Evolutionary conservation across 2,797 vertebrate genomes (phyloP), one percentile per base, ranked within the genome.

Genomic region (Sebastes elongatus): DNA sequence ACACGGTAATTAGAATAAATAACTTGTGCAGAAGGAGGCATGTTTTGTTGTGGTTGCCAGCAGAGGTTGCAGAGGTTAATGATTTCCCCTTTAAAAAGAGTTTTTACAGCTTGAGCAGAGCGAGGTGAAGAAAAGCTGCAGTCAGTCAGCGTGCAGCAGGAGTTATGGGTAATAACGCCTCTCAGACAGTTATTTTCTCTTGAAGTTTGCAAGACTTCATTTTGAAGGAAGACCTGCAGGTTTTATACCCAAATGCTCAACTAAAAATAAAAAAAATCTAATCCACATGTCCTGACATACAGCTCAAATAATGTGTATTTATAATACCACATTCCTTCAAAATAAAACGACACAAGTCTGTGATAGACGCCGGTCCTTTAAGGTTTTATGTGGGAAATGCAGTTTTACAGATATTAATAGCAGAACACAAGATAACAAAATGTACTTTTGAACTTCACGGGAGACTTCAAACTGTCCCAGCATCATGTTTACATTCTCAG

Each of bases 401-500:
- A 38, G 38, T 14, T 42, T 42, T 14, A 42, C 38, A 42, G 38
- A 42, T 38, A 38, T 13, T 38, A 52, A 53, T 10, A 55, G 28
- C 20, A 53, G 16, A 5, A 49, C 23, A 7, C 20, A 42, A 13
- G 10, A 35, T 6, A 9, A 23, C 1, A 32, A 30, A 32, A 59
- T 5, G 18, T 18, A 2, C 22, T 46, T 30, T 71, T 42, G 4
- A 13, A 18, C 22, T 23, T 23, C 4, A 20, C 14, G 11, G 46
- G 46, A 66, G 13, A 30, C 7, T 53, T 22, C 18, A 42, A 30
- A 53, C n/a, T 23, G 42, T 75, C 63, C 60, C 42, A 61, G 71
- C 18, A 25, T 42, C 4, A 2, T 83, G 74, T 83, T 86, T 87
- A 46, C 74, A 20, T 73, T 78, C 64, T 28, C 62, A 52, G 78